These are phyloP conservation scores for Myathropa florea DNA, from an alignment of 2,888 invertebrate genomes.

Conservation along the genomic window DNA sequence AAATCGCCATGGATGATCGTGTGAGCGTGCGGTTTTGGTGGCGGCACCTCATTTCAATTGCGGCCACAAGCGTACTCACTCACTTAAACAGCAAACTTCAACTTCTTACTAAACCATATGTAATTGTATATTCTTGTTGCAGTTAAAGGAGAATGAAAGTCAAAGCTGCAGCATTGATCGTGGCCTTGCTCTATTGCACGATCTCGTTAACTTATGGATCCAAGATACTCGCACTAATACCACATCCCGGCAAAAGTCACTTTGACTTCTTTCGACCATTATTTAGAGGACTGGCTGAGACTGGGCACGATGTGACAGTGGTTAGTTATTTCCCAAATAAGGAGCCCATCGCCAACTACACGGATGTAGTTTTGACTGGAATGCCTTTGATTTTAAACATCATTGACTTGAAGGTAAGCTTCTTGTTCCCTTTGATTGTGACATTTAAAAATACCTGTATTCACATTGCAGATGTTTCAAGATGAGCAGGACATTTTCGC, in stretches of 20 bases:
- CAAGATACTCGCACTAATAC: constrained; percentile 78
- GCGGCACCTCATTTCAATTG: constrained; percentile 8
- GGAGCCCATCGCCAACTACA: constrained; percentile 75
- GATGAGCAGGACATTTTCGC: constrained; percentile 65
- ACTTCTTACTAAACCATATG: constrained; percentile 1
- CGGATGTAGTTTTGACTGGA: constrained; percentile 75
- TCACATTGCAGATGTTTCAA: constrained; percentile 52
- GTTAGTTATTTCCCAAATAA: constrained; percentile 80
- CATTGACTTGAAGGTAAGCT: constrained; percentile 75
- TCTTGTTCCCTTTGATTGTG: background rate
- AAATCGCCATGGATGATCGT: background rate
- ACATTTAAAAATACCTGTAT: background rate
- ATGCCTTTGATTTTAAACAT: constrained; percentile 74
- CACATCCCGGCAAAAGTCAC: constrained; percentile 80
- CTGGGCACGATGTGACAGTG: constrained; percentile 81
- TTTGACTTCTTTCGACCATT: constrained; percentile 80
- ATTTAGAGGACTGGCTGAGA: constrained; percentile 77
- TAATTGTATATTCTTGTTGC: constrained; percentile 39
- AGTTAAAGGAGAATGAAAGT: constrained; percentile 54
- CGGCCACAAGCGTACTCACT: constrained; percentile 34
- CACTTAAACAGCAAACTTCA: background rate
- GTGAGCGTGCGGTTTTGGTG: background rate
- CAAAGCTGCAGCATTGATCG: constrained; percentile 48
- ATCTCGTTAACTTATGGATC: constrained; percentile 58
- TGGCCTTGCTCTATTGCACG: constrained; percentile 64